These are phyloP conservation scores for Bombyx huttoni DNA, from an alignment of 2,888 invertebrate species.

Conservation along the genomic window DNA sequence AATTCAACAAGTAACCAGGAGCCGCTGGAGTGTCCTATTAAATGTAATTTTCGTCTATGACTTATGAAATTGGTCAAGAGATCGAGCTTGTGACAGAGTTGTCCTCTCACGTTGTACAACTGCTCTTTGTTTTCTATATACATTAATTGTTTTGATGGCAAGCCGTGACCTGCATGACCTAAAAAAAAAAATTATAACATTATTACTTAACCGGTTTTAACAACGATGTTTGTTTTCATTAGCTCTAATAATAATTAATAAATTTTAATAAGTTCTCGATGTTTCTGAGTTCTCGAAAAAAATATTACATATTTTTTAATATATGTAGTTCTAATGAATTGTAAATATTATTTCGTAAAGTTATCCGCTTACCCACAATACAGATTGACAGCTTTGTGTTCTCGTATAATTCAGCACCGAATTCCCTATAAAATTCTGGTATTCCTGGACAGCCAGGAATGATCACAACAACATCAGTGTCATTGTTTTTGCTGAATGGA, in stretches of 20 bases:
- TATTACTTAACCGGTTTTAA: neutral
- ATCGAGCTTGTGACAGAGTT: slow-evolving; percentile 13
- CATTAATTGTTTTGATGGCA: neutral
- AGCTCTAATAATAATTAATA: too few species aligned
- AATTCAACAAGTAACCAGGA: slow-evolving; percentile 13
- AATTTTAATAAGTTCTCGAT: too few species aligned
- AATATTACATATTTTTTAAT: too few species aligned
- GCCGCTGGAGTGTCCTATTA: slow-evolving; percentile 11
- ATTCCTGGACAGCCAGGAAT: slow-evolving; percentile 13
- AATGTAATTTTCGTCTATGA: slow-evolving; percentile 7
- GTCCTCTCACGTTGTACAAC: slow-evolving; percentile 7
- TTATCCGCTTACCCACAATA: slow-evolving; percentile 9
- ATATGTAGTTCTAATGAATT: too few species aligned
- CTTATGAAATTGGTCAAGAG: slow-evolving; percentile 8
- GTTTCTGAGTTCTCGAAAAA: too few species aligned
- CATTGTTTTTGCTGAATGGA: slow-evolving; percentile 6
- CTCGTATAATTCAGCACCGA: slow-evolving; percentile 10
- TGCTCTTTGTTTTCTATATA: neutral
- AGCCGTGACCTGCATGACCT: slow-evolving; percentile 7
- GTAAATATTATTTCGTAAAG: neutral
- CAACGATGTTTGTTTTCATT: too few species aligned
- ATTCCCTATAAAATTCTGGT: slow-evolving; percentile 12
- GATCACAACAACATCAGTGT: slow-evolving; percentile 10
- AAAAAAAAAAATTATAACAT: neutral
- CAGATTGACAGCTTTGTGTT: slow-evolving; percentile 10